Evolutionary conservation across 2,888 invertebrate species (phyloP).

Genomic region (Ormyrus labotus): DNA sequence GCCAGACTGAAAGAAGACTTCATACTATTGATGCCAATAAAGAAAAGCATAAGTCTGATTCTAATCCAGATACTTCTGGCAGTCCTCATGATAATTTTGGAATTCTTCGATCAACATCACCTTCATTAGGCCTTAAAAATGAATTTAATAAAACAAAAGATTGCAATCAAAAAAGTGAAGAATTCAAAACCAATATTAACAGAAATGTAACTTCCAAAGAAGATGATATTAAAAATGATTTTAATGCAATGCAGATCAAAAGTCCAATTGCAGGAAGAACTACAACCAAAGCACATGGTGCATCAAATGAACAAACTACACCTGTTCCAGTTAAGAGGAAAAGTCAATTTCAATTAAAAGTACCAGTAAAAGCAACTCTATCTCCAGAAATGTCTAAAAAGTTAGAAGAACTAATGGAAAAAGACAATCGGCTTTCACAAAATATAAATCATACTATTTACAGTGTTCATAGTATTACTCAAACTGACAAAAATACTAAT

Average conservation of each 20-base stretch:
- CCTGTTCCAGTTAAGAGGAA: slow-evolving; percentile 57
- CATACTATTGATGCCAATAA: not conserved
- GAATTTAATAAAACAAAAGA: not conserved
- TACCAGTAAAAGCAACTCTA: slow-evolving; percentile 68
- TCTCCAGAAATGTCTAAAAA: slow-evolving; percentile 62
- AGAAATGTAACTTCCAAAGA: not conserved
- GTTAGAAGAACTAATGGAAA: slow-evolving; percentile 66
- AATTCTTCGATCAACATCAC: too few relatives aligned
- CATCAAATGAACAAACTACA: not conserved
- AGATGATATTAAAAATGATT: too few relatives aligned
- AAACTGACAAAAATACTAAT: not conserved
- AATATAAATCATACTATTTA: not conserved
- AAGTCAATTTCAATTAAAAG: slow-evolving; percentile 67
- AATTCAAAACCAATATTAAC: not conserved
- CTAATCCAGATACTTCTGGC: not conserved
- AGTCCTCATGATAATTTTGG: too few relatives aligned
- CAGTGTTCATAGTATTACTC: not conserved
- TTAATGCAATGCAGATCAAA: too few relatives aligned
- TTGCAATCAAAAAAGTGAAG: not conserved
- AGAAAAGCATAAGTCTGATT: slow-evolving; percentile 17
- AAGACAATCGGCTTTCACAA: slow-evolving; percentile 40
- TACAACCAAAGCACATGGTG: too few relatives aligned
- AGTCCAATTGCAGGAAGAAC: too few relatives aligned
- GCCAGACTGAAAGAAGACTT: slow-evolving; percentile 70
- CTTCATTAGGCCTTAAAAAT: not conserved